phyloP scores from a whole-genome alignment of 92 coral and sea anemone species.

The Diadumene lineata region DNA sequence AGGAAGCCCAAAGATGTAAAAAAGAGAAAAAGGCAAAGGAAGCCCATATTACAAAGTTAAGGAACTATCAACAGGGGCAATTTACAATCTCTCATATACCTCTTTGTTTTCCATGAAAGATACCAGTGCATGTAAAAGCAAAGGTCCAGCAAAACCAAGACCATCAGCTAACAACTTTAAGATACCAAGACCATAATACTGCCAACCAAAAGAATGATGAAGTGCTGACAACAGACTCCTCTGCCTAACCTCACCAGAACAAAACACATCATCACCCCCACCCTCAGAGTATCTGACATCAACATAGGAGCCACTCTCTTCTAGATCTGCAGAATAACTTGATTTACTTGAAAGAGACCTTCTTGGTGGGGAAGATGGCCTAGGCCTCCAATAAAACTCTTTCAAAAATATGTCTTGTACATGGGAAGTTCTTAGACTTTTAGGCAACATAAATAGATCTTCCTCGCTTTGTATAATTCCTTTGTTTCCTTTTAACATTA shows the following conservation, averaged over 20 bases:
- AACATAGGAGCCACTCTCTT: conserved; percentile 14
- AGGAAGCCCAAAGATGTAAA: too few relatives aligned
- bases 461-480: conserved; percentile 65
- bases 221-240: conserved; percentile 78
- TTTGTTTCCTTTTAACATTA: conserved; percentile 78
- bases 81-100: conserved; percentile 38
- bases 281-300: conserved; percentile 24
- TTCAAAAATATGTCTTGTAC: conserved; percentile 59
- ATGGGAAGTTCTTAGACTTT: conserved; percentile 64
- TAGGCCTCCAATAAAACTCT: conserved; percentile 32
- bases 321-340: conserved; percentile 14
- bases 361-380: neutral
- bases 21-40: too few relatives aligned
- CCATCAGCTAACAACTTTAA: conserved; percentile 84
- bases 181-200: conserved; percentile 86
- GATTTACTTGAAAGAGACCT: conserved; percentile 1
- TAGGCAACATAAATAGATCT: conserved; percentile 80
- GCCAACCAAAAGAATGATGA: conserved; percentile 88
- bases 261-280: conserved; percentile 27
- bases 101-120: conserved; percentile 91
- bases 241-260: neutral
- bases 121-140: conserved; percentile 90
- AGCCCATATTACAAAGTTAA: neutral
- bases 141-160: conserved; percentile 96
- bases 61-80: neutral